Evolutionary conservation across 2,797 vertebrate genomes (phyloP).

Genomic region (Choloepus didactylus): DNA sequence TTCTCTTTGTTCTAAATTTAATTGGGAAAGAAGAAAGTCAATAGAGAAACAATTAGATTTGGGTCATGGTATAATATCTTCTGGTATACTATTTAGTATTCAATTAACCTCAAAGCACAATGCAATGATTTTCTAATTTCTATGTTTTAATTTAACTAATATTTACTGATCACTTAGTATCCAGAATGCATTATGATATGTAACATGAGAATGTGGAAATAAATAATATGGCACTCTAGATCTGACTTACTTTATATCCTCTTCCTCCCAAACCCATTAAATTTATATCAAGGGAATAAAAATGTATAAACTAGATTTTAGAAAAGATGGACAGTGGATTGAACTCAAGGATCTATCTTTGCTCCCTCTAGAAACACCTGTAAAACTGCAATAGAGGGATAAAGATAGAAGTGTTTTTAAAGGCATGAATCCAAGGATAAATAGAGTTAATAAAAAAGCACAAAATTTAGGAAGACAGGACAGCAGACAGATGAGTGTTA

Average conservation of each 20-base stretch:
- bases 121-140: slow-evolving; percentile 13
- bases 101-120: slow-evolving; percentile 21
- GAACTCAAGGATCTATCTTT: slow-evolving; percentile 12
- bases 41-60: neutral
- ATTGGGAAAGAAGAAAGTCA: slow-evolving; percentile 44
- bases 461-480: slow-evolving; percentile 28
- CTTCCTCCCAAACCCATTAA: neutral
- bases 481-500: neutral
- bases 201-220: neutral
- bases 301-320: slow-evolving; percentile 21
- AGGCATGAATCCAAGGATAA: neutral
- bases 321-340: neutral
- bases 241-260: neutral
- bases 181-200: neutral
- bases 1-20: slow-evolving; percentile 64
- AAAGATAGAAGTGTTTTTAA: neutral
- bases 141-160: slow-evolving; percentile 44
- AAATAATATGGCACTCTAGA: neutral
- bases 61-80: neutral
- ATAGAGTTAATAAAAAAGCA: slow-evolving; percentile 11
- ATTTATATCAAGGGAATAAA: slow-evolving; percentile 44
- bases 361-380: neutral
- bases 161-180: slow-evolving; percentile 4
- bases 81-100: neutral
- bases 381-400: neutral